Evolutionary conservation across 2,113 vertebrate genomes (phyloP), one percentile per base, ranked within the genome.

Genomic region (Lophotis ruficrista): DNA sequence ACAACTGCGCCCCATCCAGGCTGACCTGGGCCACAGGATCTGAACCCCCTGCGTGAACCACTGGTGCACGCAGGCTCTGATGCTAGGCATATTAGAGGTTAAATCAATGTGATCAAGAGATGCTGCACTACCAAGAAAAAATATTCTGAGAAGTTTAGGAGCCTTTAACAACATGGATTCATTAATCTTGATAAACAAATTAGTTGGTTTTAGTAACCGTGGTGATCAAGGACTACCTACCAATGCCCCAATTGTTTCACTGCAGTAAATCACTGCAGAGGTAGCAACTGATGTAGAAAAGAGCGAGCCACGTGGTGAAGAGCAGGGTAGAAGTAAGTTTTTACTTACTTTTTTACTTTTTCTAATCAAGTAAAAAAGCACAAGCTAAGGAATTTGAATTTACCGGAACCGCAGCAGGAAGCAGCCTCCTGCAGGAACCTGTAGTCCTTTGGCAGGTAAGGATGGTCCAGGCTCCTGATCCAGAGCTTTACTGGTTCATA

Each of bases 191-290:
- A 56, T 75, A n/a, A 73, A 62, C 12, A 37, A 51, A 56, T 12
- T 7, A 62, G 12, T 62, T 89, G 68, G 22, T 56, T 66, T 54
- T 68, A 68, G 30, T 62, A 79, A 50, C 41, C 16, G 9, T 30
- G 41, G 5, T 30, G 28, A 64, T 70, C 50, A 81, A 70, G 12
- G 50, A 41, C 16, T 13, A 77, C 13, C 43, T 33, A 47, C 22
- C 0, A 0, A 27, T 47, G 21, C 18, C 33, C 5, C 10, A 24
- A 0, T 35, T 48, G 37, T 51, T 69, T 64, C 43, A 24, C 24
- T 81, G 75, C 33, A 45, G 61, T 51, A 57, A 28, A 24, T 69
- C 28, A 28, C 43, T 33, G 51, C 45, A 76, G 62, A 60, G 45
- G 11, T 47, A 75, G 37, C 35, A 47, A 35, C 33, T 31, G 21